phyloP scores from a whole-genome alignment of 2,113 vertebrate genomes.

The Odontesthes bonariensis region DNA sequence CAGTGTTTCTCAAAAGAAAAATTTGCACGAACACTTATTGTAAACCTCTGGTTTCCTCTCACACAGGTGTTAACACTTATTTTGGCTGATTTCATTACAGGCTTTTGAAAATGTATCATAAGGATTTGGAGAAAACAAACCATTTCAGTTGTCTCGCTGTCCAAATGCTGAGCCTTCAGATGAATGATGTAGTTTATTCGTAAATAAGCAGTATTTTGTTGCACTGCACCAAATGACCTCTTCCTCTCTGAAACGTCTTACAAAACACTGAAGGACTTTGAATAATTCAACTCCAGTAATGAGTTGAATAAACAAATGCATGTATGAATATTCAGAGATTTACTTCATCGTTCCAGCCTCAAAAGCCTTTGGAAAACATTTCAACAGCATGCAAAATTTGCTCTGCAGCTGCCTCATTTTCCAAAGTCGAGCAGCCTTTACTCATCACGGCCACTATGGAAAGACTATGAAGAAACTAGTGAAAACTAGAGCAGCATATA shows the following conservation, averaged over 20 bases:
- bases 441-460: constrained; percentile 30
- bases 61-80: too few relatives aligned
- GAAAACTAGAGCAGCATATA: too few relatives aligned
- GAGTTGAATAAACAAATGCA: constrained; percentile 78
- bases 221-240: constrained; percentile 49
- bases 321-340: constrained; percentile 82
- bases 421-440: constrained; percentile 52
- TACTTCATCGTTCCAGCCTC: constrained; percentile 73
- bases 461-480: background rate
- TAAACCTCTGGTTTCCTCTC: background rate
- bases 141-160: background rate
- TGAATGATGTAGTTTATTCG: background rate
- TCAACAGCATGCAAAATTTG: constrained; percentile 75
- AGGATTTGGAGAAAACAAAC: background rate
- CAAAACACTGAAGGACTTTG: constrained; percentile 70
- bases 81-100: background rate
- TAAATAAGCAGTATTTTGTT: constrained; percentile 22
- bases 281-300: constrained; percentile 75
- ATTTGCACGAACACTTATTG: background rate
- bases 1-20: background rate
- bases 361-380: constrained; percentile 80
- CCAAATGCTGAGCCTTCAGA: background rate
- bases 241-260: constrained; percentile 65
- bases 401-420: constrained; percentile 77
- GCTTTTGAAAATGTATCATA: background rate